These are phyloP conservation scores for Cirrhinus mrigala DNA, from an alignment of 2,797 vertebrate genomes.

Conservation along the genomic window DNA sequence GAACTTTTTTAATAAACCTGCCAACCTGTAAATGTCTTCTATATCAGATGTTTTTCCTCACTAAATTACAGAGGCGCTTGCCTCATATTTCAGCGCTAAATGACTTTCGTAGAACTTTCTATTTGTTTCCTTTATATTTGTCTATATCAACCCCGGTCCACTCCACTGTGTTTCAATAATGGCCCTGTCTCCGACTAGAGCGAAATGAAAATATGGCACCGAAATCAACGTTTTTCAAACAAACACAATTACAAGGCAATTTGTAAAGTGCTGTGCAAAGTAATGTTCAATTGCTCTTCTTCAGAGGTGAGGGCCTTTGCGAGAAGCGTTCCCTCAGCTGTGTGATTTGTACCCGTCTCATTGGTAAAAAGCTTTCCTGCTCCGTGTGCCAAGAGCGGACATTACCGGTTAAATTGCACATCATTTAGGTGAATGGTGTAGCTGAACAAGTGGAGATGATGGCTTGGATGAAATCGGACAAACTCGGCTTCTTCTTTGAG, in stretches of 20 bases:
- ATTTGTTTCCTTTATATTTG: constrained; percentile 59
- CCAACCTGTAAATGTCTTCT: constrained; percentile 16
- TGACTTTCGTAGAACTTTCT: constrained; percentile 8
- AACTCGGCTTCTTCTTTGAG: constrained; percentile 20
- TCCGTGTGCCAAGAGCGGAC: constrained; percentile 69
- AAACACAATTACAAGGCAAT: constrained; percentile 77
- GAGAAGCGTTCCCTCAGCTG: constrained; percentile 56
- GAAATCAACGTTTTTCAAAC: constrained; percentile 73
- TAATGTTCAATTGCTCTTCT: constrained; percentile 69
- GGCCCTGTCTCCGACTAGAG: constrained; percentile 52
- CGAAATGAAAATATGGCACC: constrained; percentile 65
- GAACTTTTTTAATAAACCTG: constrained; percentile 1
- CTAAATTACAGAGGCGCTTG: constrained; percentile 15
- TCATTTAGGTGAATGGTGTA: constrained; percentile 52
- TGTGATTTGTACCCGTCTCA: constrained; percentile 66
- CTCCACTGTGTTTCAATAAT: constrained; percentile 63
- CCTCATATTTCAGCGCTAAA: neutral
- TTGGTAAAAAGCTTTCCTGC: constrained; percentile 71
- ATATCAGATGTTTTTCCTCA: constrained; percentile 1
- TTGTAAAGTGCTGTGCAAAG: constrained; percentile 72
- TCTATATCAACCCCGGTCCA: constrained; percentile 65
- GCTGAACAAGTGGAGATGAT: constrained; percentile 65
- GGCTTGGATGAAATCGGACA: constrained; percentile 61
- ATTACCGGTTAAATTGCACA: constrained; percentile 66
- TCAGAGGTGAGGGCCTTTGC: constrained; percentile 63